These are phyloP conservation scores for Tiliacea aurago DNA, from an alignment of 2,888 invertebrate genomes.

Conservation along the genomic window DNA sequence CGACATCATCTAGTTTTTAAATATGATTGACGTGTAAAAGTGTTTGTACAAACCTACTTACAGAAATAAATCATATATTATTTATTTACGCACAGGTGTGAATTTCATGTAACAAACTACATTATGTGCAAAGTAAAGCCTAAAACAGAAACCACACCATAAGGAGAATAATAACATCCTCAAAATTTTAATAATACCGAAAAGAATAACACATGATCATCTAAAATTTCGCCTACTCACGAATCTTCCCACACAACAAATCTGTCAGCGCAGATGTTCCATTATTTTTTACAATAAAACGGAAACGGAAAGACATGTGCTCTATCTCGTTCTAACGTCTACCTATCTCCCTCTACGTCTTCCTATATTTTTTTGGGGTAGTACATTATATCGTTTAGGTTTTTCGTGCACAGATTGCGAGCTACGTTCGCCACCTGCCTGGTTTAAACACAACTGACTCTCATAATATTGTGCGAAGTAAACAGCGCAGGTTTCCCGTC, in stretches of 20 bases:
- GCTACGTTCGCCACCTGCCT: slow-evolving; percentile 82
- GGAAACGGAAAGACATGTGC: slow-evolving; percentile 88
- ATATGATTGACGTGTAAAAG: too few species aligned
- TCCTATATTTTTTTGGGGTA: slow-evolving; percentile 78
- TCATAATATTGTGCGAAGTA: slow-evolving; percentile 81
- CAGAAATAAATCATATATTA: too few species aligned
- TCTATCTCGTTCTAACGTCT: slow-evolving; percentile 72
- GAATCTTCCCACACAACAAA: slow-evolving; percentile 80
- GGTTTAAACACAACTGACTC: slow-evolving; percentile 82
- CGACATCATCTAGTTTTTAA: too few species aligned
- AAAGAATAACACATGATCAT: slow-evolving; percentile 47
- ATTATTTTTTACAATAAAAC: slow-evolving; percentile 84
- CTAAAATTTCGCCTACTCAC: slow-evolving; percentile 65
- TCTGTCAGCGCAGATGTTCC: slow-evolving; percentile 85
- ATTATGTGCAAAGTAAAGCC: too few species aligned
- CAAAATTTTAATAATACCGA: slow-evolving; percentile 46
- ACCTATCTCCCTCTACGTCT: slow-evolving; percentile 75
- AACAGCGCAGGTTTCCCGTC: slow-evolving; percentile 31
- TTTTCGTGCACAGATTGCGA: slow-evolving; percentile 85
- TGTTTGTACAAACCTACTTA: too few species aligned
- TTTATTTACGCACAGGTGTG: not conserved
- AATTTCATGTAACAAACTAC: not conserved
- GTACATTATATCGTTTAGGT: slow-evolving; percentile 80
- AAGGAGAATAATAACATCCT: slow-evolving; percentile 46
- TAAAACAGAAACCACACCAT: slow-evolving; percentile 26